Base-by-base conservation (phyloP, 2,888 invertebrate genomes). In the Drosophila pseudotakahashii region DNA sequence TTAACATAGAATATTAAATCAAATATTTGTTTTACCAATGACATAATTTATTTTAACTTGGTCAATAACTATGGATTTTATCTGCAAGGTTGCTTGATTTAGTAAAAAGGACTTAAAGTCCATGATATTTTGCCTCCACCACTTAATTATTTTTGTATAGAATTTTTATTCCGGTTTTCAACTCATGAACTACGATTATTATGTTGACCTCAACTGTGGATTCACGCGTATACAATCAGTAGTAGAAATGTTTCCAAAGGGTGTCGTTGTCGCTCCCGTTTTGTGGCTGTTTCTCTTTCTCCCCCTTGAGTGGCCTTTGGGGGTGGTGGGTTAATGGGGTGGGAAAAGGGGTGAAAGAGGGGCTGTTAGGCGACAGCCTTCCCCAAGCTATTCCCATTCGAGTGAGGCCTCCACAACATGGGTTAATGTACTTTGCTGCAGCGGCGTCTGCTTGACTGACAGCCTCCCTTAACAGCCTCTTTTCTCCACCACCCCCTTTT, bases 391-490 rank as follows among this genome's bases (percentile, higher is more conserved):
- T 70, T 53, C 42, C 52, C 60, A 42, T 53, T 64, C 41, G 60
- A 52, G 50, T 51, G 50, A 67, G 67, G 67, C 66, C 58, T 37
- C 55, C 58, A 51, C 58, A 60, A 37, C 73, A 55, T 84, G 85
- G 84, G 84, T 84, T 84, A 84, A 84, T 81, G 84, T 82, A 84
- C 84, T 84, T 77, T 85, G 41, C 68, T 68, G 53, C 70, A 73
- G 68, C 69, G 73, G 78, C 85, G 85, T 85, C 82, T 74, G 71
- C 75, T 64, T 73, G 77, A 73, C 77, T 76, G 73, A 60, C 81
- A 80, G 64, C 69, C 78, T 67, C 68, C 69, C 76, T 63, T 57
- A 68, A 60, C 50, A 58, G 51, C 58, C 42, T 47, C 34, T 34
- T 34, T 34, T 34, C 14, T 11, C 48, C n/a, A 3, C 50, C 44